Percentiles rank a stretch among this genome's conserved stretches.
These are phyloP conservation scores for Plagodis dolabraria DNA, from an alignment of 2,888 invertebrate genomes.

Conservation along the genomic window DNA sequence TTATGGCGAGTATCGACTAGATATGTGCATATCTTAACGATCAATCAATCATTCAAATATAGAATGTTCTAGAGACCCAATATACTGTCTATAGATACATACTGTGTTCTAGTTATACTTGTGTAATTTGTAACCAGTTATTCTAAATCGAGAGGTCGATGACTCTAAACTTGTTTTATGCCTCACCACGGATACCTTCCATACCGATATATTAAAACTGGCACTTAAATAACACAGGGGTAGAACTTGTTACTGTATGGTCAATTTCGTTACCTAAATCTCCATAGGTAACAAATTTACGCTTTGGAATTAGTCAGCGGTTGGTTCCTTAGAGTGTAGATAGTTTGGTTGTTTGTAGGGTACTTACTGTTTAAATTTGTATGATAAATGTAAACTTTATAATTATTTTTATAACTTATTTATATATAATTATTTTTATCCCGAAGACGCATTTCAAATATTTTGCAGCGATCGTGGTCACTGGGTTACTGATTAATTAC, in stretches of 20 bases:
- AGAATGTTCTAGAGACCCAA: conserved; percentile 35
- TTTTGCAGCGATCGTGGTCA: no score
- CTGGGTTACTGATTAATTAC: no score
- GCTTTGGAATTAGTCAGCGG: no score
- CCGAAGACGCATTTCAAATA: no score
- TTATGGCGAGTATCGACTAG: no score
- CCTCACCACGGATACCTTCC: conserved; percentile 22
- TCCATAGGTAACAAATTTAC: no score
- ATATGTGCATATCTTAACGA: conserved; percentile 1
- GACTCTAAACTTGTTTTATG: conserved; percentile 41
- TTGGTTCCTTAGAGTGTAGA: no score
- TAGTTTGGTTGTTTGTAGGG: no score
- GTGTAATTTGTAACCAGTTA: conserved; percentile 32
- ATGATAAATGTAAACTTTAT: no score
- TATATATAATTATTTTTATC: no score
- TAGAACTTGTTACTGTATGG: background rate
- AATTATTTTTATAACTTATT: no score
- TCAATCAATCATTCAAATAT: conserved; percentile 35
- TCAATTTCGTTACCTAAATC: background rate
- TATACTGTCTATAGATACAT: conserved; percentile 1
- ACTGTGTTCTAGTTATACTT: conserved; percentile 4
- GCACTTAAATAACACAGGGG: background rate
- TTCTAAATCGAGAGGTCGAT: conserved; percentile 44
- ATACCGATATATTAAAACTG: background rate
- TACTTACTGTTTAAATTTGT: no score